Conservation (phyloP, 2,888 invertebrate species). For the Pogonocherus hispidulus region DNA sequence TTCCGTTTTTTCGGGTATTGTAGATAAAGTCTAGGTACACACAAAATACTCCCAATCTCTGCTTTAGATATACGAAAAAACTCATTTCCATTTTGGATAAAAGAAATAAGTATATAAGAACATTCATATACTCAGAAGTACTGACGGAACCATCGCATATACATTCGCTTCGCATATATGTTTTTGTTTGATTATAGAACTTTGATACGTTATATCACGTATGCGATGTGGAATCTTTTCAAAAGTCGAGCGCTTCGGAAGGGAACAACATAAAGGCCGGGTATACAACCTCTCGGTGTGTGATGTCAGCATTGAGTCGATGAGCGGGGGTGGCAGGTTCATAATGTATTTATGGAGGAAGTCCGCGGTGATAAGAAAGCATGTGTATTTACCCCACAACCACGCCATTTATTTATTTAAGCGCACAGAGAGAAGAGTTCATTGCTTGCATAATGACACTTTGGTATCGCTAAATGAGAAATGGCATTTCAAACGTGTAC, state of each 20-base stretch:
- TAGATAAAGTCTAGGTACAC: too few species aligned
- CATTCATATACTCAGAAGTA: background rate
- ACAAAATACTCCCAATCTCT: background rate
- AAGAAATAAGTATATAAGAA: slow-evolving; percentile 16
- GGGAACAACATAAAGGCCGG: background rate
- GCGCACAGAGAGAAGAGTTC: slow-evolving; percentile 15
- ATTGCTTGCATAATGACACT: slow-evolving; percentile 23
- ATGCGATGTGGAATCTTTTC: slow-evolving; percentile 6
- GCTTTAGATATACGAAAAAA: too few species aligned
- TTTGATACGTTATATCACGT: slow-evolving; percentile 21
- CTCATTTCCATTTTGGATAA: background rate
- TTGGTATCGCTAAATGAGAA: slow-evolving; percentile 1
- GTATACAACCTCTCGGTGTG: slow-evolving; percentile 18
- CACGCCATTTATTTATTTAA: slow-evolving; percentile 44
- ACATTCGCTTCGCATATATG: slow-evolving; percentile 27
- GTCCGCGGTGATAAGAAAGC: slow-evolving; percentile 48
- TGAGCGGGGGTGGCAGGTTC: slow-evolving; percentile 39
- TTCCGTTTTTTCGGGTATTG: too few species aligned
- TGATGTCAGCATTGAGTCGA: slow-evolving; percentile 22
- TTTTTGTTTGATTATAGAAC: slow-evolving; percentile 31
- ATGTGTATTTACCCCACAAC: slow-evolving; percentile 45
- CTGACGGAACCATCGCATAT: slow-evolving; percentile 22
- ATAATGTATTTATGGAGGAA: slow-evolving; percentile 52
- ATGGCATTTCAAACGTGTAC: background rate
- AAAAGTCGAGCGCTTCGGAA: background rate